phyloP scores from a whole-genome alignment of 2,888 invertebrate species.

The Eristalis tenax region DNA sequence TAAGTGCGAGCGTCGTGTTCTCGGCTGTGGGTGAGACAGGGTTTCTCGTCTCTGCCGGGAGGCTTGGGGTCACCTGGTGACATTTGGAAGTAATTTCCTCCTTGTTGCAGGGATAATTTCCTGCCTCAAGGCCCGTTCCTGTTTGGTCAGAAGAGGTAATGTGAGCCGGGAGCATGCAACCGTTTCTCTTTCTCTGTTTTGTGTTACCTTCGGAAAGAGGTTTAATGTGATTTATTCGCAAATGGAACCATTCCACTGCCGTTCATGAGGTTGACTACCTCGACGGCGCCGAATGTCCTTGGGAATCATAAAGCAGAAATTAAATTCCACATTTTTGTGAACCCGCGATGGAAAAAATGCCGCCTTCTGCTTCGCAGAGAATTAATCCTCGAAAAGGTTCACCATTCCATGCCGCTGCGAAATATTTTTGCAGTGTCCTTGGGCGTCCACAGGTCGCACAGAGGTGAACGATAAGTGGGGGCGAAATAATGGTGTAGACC shows the following conservation, averaged over 20 bases:
- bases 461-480: neutral
- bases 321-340: neutral
- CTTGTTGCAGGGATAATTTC: constrained; percentile 35
- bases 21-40: neutral
- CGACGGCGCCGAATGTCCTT: neutral
- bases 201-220: constrained; percentile 2
- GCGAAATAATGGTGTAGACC: neutral
- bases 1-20: constrained; percentile 4
- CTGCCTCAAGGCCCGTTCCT: neutral
- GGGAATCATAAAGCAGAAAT: neutral
- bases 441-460: neutral
- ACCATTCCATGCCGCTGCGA: neutral
- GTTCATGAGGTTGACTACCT: neutral
- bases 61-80: constrained; percentile 24
- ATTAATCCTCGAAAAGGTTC: neutral
- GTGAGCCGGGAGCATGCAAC: neutral
- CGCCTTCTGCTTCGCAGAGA: neutral
- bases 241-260: neutral
- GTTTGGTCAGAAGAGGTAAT: neutral
- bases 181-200: constrained; percentile 12
- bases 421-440: neutral
- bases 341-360: too few relatives aligned
- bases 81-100: constrained; percentile 34
- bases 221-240: constrained; percentile 21
- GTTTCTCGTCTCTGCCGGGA: neutral